Percentiles rank a stretch among this genome's conserved stretches.
Conservation (phyloP, 1,140 invertebrate species). For the Zaprionus vittiger region DNA sequence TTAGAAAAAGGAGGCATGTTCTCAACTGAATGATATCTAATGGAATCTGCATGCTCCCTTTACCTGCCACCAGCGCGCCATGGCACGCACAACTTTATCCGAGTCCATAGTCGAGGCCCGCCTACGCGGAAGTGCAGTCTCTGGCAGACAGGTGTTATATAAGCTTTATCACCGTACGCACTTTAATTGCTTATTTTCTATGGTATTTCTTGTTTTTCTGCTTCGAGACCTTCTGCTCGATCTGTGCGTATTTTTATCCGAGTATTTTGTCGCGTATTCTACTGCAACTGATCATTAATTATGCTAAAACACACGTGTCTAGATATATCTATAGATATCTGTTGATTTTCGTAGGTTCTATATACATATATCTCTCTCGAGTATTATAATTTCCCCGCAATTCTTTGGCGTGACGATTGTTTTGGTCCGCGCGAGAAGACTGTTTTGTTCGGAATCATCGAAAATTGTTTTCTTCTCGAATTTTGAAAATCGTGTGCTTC, state of each 20-base stretch:
- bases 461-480: conserved; percentile 63
- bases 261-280: background rate
- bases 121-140: conserved; percentile 22
- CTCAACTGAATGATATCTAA: background rate
- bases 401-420: conserved; percentile 37
- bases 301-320: conserved; percentile 31
- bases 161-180: conserved; percentile 55
- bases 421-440: conserved; percentile 64
- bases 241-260: conserved; percentile 50
- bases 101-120: conserved; percentile 68
- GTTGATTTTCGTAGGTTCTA: background rate
- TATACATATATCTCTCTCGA: background rate
- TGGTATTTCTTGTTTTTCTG: conserved; percentile 19
- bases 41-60: conserved; percentile 5
- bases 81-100: conserved; percentile 82
- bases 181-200: conserved; percentile 30
- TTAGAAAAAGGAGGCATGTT: conserved; percentile 39
- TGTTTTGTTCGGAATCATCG: conserved; percentile 57
- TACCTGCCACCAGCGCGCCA: conserved; percentile 85
- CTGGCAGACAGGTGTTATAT: conserved; percentile 51
- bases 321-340: conserved; percentile 18
- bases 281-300: conserved; percentile 48
- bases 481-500: conserved; percentile 52
- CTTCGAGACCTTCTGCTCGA: background rate
- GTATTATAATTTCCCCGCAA: background rate